Base-by-base conservation (phyloP, 2,888 invertebrate genomes). In the Troides oblongomaculatus region DNA sequence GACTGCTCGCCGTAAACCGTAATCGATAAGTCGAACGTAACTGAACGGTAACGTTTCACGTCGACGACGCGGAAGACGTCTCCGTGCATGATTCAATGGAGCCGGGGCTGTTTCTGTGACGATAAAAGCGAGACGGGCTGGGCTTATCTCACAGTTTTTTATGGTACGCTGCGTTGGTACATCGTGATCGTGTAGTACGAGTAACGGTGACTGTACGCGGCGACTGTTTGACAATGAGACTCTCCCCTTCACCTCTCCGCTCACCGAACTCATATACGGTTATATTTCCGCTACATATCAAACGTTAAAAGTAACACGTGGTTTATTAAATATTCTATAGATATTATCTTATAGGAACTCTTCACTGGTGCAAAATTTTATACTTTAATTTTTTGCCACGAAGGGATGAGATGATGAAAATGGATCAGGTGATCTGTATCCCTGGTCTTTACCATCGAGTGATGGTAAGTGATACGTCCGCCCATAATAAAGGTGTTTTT, bases 121-220 rank as follows among this genome's bases (percentile, higher is more conserved):
- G 86, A 88, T 89, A 89, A 89, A 88, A 89, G 79, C 79, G 84
- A 84, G 81, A 76, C 80, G 78, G 76, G 18, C 14, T 46, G 12
- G 46, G 83, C 86, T 88, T 90, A 90, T 90, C 90, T 89, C 82
- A 23, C 80, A 73, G 82, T 85, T 89, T 88, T 30, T 90, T 89
- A 89, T 88, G 84, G 84, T 81, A 82, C 85, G 81, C 79, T 85
- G 83, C 80, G 81, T 81, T 76, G 77, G 75, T 43, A 76, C 77
- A 78, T 81, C 80, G 79, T 80, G 78, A 77, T 77, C 65, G 73
- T 74, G 75, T 74, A 72, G 74, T 75, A 68, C 74, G 74, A 76
- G 74, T 72, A 73, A 74, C 70, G 63, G 68, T 68, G 71, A 73
- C 73, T 53, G 71, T 21, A 59, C 60, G 36, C 62, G 50, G 62